A percentile compares a stretch with the other conserved stretches of the same genome.
phyloP scores from a whole-genome alignment of 2,113 vertebrate genomes.

The Dicrurus megarhynchus region DNA sequence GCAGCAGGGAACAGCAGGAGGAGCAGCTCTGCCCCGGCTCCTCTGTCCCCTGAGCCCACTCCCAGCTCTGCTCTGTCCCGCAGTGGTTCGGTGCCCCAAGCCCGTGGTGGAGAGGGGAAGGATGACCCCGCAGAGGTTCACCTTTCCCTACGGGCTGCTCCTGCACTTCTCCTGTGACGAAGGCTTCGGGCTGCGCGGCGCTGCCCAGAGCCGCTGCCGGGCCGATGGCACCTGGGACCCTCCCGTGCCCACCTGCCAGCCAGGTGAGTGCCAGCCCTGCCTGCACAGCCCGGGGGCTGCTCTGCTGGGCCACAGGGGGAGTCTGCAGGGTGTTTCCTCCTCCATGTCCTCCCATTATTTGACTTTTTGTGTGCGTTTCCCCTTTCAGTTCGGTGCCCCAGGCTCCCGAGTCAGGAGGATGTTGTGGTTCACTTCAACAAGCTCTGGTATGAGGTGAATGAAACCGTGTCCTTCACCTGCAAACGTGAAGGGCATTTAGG shows the following conservation, averaged over 20 bases:
- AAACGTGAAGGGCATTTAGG: accelerated
- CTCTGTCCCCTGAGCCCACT: not conserved
- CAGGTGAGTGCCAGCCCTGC: conserved; percentile 37
- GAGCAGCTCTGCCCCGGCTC: accelerated
- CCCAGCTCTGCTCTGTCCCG: not conserved
- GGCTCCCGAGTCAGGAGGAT: accelerated
- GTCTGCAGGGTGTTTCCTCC: not conserved
- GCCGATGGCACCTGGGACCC: conserved; percentile 38
- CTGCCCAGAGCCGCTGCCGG: conserved; percentile 25
- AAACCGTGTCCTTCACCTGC: not conserved
- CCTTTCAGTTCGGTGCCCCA: accelerated
- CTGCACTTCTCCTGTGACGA: conserved; percentile 26
- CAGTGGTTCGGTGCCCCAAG: conserved; percentile 62
- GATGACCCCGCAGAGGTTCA: not conserved
- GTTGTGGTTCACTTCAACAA: not conserved
- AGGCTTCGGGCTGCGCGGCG: not conserved
- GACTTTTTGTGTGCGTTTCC: not conserved
- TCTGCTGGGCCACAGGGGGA: not conserved
- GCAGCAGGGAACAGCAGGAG: not conserved
- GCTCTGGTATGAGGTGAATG: not conserved
- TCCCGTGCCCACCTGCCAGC: conserved; percentile 43
- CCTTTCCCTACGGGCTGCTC: not conserved
- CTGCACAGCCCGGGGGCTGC: not conserved
- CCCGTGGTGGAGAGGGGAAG: conserved; percentile 21
- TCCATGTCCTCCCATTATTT: not conserved